Conservation (phyloP, 2,797 vertebrate species). For the Myotis daubentonii region DNA sequence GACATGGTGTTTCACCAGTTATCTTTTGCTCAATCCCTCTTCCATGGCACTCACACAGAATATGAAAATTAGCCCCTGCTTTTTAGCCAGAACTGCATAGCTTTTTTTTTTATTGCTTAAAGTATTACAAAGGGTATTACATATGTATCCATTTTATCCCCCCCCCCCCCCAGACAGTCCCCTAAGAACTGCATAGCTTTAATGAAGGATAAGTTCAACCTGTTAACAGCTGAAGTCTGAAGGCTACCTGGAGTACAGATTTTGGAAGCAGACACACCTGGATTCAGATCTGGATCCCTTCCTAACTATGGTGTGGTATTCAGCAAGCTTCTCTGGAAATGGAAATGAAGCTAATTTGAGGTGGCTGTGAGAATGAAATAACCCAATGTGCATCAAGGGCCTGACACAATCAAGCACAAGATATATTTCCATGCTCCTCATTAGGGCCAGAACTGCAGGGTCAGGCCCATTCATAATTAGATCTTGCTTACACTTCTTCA, state of each 20-base stretch:
- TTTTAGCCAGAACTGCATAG: neutral
- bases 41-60: neutral
- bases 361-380: neutral
- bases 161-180: no score
- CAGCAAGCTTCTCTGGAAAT: no score
- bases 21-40: neutral
- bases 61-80: neutral
- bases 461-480: neutral
- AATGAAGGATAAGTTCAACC: neutral
- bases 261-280: neutral
- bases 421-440: fast-evolving
- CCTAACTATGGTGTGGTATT: neutral
- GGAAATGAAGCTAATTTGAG: no score
- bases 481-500: no score
- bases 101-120: no score
- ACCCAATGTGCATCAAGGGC: neutral
- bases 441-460: neutral
- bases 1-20: neutral
- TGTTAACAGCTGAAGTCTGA: neutral
- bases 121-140: no score
- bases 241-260: neutral
- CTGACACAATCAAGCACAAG: fast-evolving
- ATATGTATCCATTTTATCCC: no score
- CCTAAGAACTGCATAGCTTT: neutral
- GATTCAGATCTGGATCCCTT: neutral